Base-by-base conservation (phyloP, 2,888 invertebrate genomes). In the Habrosyne pyritoides region DNA sequence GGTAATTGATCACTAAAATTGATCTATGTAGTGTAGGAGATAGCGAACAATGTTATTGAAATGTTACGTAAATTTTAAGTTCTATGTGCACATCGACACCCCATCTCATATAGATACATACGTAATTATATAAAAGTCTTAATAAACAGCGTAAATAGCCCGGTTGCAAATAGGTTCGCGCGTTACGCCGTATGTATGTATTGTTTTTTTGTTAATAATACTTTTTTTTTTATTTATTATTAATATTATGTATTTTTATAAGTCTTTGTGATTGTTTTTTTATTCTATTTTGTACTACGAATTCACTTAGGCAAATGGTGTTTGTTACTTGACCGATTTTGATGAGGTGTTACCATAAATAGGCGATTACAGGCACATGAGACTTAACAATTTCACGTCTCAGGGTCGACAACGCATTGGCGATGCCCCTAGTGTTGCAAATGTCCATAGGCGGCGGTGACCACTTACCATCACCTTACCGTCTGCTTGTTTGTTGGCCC, bases 251-350 rank as follows among this genome's bases (percentile, higher is more conserved):
- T 75, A 66, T 64, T 68, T 73, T 68, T 75, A 65, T 69, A 68
- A 73, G 66, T 71, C 61, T 77, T 75, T 77, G 74, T 75, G 73
- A 76, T 73, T 71, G 56, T 61, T 61, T 64, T 64, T 68, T 71
- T 71, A 65, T 42, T 68, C 69, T 71, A 65, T 68, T 66, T 66
- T 73, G 59, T 66, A 69, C 63, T 68, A 61, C 61, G 60, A 22
- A 42, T 21, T 33, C 42, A 42, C 24, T 42, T 12, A 18, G 52
- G 33, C 8, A 18, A 52, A 10, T 36, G 4, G 24, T 22, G 47
- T 48, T 47, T 47, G 10, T 47, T 49, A 21, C 36, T 52, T n/a
- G 12, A 21, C 36, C 36, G 36, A 42, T 22, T 33, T 21, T 21
- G 36, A 52, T 49, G 48, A 24, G 24, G 26, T 48, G n/a, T 24